These are phyloP conservation scores for Eriosoma lanigerum DNA, from an alignment of 1,140 invertebrate genomes.

Conservation along the genomic window DNA sequence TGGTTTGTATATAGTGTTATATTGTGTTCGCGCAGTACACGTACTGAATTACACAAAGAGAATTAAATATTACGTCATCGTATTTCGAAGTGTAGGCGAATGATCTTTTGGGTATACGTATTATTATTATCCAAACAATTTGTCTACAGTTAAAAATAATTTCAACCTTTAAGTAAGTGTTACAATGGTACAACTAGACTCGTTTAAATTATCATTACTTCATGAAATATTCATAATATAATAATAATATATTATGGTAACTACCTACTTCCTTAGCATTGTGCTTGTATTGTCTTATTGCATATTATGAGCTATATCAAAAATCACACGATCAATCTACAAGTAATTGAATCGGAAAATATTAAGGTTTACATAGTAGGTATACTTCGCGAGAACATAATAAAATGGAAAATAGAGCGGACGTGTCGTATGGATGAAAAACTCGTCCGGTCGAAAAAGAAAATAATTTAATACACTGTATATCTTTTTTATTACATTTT, in stretches of 20 bases:
- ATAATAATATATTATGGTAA: not conserved
- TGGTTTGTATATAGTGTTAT: not conserved
- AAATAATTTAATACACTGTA: no score
- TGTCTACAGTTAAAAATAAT: conserved; percentile 27
- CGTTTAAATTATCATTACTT: conserved; percentile 25
- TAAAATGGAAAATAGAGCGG: no score
- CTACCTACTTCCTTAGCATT: not conserved
- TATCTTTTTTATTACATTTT: no score
- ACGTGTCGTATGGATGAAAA: no score
- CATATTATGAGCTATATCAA: not conserved
- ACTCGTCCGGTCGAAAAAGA: no score
- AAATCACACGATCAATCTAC: not conserved
- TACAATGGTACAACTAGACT: conserved; percentile 17
- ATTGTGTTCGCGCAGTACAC: not conserved
- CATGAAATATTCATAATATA: conserved; percentile 21
- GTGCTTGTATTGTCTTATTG: not conserved
- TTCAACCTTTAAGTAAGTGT: conserved; percentile 21
- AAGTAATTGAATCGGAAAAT: not conserved
- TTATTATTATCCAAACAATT: conserved; percentile 18
- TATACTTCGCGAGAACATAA: no score
- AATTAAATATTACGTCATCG: no score
- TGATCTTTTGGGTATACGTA: conserved; percentile 11
- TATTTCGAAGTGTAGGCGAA: conserved; percentile 4
- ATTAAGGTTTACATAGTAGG: no score
- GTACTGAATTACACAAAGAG: no score